Base-by-base conservation (phyloP, 1,140 invertebrate genomes). In the Drosophila littoralis region DNA sequence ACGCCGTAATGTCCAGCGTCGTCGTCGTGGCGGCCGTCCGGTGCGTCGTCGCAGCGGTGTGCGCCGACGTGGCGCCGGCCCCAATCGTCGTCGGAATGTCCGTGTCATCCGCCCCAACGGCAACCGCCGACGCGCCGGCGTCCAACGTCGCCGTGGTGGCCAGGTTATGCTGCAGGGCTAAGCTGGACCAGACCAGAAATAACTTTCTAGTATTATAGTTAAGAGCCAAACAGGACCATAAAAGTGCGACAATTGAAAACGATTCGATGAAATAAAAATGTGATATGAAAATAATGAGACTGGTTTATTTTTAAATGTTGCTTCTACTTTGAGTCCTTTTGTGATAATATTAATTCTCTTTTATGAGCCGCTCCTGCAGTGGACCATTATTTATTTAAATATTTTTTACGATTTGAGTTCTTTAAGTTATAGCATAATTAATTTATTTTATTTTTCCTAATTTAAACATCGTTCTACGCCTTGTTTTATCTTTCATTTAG, bases 121-220 rank as follows among this genome's bases (percentile, higher is more conserved):
- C 42, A 67, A 58, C 7, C 69, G 74, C 6, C 46, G 71, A 12
- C 71, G 65, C 7, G 51, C 48, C 40, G 63, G 66, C 22, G 59
- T 40, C 28, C 81, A 82, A 51, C 71, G 83, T 43, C 81, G 81
- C 1, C 78, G 82, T 7, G 67, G 22, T 28, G 60, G 63, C n/a
- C 81, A 84, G 51, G 33, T 86, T 36, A 48, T 69, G 22, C 7
- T 70, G 13, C 85, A 75, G 57, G 84, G 88, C 15, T 91, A 13
- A 60, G 32, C 22, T 8, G 5, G 8, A 36, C 6, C 12, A 7
- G 12, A 12, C 42, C 35, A 48, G 22, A 7, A 22, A 10, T 46
- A n/a, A 48, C 17, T 54, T 58, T 66, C 46, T 80, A 89, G 83
- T 88, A 88, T 88, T 88, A 88, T 88, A 88, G 79, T 88, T 89